Evolutionary conservation across 2,113 vertebrate species (phyloP), one percentile per base, ranked within the genome.

Genomic region (Tinamus guttatus): DNA sequence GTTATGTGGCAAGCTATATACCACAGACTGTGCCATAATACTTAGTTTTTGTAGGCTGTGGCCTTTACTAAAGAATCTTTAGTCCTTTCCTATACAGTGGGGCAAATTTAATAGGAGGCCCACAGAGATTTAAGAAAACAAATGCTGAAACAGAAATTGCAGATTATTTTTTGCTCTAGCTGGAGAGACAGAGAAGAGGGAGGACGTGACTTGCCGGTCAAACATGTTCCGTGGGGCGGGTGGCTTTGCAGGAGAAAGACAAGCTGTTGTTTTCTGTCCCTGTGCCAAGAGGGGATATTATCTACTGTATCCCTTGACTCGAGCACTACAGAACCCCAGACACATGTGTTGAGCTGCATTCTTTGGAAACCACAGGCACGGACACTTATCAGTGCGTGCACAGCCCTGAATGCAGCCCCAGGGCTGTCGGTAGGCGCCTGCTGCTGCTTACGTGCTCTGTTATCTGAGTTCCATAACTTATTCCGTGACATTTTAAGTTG

Each of bases 131-230:
- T 95, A 58, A 91, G 84, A 96, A 58, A 58, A 58, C 32, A 14
- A 96, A 96, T 84, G 83, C 90, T 95, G 92, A 96, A 96, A 96
- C 92, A 69, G 86, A 90, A 97, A 97, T 81, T 93, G 93, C 87
- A 20, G n/a, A 93, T 93, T 93, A 95, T 77, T 60, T 60, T 75
- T 90, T 73, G 77, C 86, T 51, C 77, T 92, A 90, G 7, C 83
- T 91, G 74, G 89, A 92, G 88, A 95, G 95, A 86, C 83, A 71
- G 85, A 90, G 47, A 90, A 79, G 92, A 73, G 85, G 58, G 93
- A 93, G 87, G 87, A 95, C 71, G 90, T 94, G 92, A 97, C 95
- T 93, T 90, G 90, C 54, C 76, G 78, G 80, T 90, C 92, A 81
- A 38, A 89, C 94, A 69, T 58, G 85, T 5, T 59, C 77, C 68